Evolutionary conservation across 2,888 invertebrate species (phyloP).

Genomic region (Ichneumon xanthorius): DNA sequence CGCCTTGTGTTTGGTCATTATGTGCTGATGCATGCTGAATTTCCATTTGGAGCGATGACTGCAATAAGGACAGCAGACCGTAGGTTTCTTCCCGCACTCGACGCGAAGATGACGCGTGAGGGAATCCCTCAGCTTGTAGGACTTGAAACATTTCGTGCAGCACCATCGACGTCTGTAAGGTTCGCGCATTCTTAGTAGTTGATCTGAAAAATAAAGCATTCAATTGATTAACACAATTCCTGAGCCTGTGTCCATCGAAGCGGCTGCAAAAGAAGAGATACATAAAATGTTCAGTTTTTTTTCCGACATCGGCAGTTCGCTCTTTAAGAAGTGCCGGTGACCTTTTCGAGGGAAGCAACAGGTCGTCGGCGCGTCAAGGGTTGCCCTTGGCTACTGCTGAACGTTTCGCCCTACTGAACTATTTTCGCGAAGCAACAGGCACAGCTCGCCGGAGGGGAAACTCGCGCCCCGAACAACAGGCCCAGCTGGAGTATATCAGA

Average conservation of each 20-base stretch:
- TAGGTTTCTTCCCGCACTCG: conserved; percentile 84
- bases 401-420: not conserved
- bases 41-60: conserved; percentile 82
- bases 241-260: not conserved
- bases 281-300: not conserved
- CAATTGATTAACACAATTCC: conserved; percentile 54
- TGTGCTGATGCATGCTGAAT: conserved; percentile 81
- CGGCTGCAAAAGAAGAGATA: not conserved
- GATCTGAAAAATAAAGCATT: conserved; percentile 72
- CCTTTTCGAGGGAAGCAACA: conserved; percentile 42
- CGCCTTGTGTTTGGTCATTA: conserved; percentile 57
- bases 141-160: conserved; percentile 87
- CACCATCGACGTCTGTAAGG: conserved; percentile 66
- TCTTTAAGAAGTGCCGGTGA: conserved; percentile 31
- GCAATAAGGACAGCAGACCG: conserved; percentile 83
- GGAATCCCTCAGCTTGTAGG: conserved; percentile 84
- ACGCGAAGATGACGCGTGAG: conserved; percentile 82
- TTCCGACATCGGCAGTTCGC: not conserved
- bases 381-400: not conserved
- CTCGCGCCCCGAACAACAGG: conserved; percentile 30
- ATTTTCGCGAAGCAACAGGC: conserved; percentile 31
- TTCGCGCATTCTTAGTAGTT: conserved; percentile 45
- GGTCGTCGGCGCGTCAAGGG: not conserved
- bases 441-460: conserved; percentile 35
- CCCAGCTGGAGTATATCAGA: conserved; percentile 19